Evolutionary conservation across 1,140 invertebrate species (phyloP).

Genomic region (Platorchestia sp.): DNA sequence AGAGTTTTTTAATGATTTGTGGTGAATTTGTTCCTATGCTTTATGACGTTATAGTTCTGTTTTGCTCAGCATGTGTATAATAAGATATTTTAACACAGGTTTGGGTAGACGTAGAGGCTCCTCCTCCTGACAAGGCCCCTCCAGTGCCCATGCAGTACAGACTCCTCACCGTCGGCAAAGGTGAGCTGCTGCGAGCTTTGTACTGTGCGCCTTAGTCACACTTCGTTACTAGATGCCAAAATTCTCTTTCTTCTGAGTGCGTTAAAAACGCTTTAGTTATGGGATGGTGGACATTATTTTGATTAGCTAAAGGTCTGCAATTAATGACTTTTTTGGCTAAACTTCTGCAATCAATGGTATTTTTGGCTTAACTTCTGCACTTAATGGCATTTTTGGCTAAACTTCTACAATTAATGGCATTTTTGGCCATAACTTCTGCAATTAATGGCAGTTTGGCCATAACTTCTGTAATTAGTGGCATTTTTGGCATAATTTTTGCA

Average conservation of each 20-base stretch:
- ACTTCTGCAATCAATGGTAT: background rate
- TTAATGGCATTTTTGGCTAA: too few relatives aligned
- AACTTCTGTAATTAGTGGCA: background rate
- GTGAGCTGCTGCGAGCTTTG: too few relatives aligned
- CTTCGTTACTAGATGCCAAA: too few relatives aligned
- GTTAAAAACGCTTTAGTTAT: too few relatives aligned
- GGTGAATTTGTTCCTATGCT: too few relatives aligned
- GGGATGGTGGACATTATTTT: background rate
- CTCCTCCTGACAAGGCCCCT: conserved; percentile 71
- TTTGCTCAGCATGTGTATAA: too few relatives aligned
- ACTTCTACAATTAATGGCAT: background rate
- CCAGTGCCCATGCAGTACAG: conserved; percentile 82
- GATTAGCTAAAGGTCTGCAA: background rate
- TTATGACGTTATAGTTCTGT: too few relatives aligned
- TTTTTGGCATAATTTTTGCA: background rate
- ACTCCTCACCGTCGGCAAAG: conserved; percentile 82
- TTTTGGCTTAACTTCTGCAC: background rate
- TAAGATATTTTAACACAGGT: conserved; percentile 71
- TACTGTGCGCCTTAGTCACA: too few relatives aligned
- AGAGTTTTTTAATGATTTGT: too few relatives aligned
- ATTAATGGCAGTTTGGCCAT: too few relatives aligned
- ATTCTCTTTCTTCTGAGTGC: too few relatives aligned
- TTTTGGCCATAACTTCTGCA: background rate
- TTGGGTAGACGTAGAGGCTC: conserved; percentile 72
- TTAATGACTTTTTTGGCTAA: background rate